phyloP scores from a whole-genome alignment of 2,888 invertebrate species.

The Gasteruption jaculator region DNA sequence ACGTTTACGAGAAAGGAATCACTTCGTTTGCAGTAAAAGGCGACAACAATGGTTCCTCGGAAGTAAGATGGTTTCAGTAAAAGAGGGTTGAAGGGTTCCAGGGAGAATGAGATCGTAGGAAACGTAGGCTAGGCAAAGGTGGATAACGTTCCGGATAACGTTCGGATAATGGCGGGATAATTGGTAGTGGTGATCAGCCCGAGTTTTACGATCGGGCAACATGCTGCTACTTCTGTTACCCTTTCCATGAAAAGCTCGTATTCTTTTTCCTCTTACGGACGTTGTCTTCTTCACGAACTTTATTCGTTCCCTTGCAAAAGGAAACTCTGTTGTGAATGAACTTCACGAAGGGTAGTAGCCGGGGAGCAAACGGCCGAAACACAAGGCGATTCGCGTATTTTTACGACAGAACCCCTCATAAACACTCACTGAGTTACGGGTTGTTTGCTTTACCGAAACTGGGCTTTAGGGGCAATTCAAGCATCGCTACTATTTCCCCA shows the following conservation, averaged over 20 bases:
- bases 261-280: too few relatives aligned
- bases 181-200: constrained; percentile 51
- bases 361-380: constrained; percentile 37
- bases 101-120: constrained; percentile 28
- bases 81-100: constrained; percentile 35
- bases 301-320: too few relatives aligned
- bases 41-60: constrained; percentile 34
- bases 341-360: constrained; percentile 27
- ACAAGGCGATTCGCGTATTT: constrained; percentile 41
- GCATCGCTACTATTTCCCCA: too few relatives aligned
- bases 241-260: too few relatives aligned
- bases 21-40: constrained; percentile 51
- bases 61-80: constrained; percentile 15
- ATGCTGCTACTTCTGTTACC: too few relatives aligned
- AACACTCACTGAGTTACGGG: constrained; percentile 49
- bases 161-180: constrained; percentile 50
- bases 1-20: constrained; percentile 50
- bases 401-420: constrained; percentile 46
- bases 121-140: constrained; percentile 28
- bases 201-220: constrained; percentile 50
- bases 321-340: constrained; percentile 33
- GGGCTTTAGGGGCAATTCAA: constrained; percentile 36
- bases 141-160: constrained; percentile 47
- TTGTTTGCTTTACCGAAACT: constrained; percentile 44
- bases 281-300: too few relatives aligned